Base-by-base conservation (phyloP, 2,888 invertebrate species). In the Sesamia inferens region DNA sequence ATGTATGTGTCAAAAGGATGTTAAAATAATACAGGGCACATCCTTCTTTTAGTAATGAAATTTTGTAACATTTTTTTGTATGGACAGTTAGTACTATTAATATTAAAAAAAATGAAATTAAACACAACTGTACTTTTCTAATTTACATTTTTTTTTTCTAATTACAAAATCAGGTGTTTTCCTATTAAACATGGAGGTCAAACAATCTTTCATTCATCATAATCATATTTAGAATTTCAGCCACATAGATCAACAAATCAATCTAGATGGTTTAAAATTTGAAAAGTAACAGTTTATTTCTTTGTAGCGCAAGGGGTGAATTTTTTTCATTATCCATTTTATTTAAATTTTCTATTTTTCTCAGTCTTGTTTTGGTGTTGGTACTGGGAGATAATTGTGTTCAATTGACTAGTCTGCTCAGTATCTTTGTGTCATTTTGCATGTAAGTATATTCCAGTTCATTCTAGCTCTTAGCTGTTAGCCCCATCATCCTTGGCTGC, bases 261-360 rank as follows among this genome's bases (percentile, higher is more conserved):
- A 93, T 94, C 94, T 85, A 93, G 94, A 87, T 89, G 94, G 95
- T 76, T 81, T 13, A 68, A 44, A 76, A 65, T 69, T 77, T 67
- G 13, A 78, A 81, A 76, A 71, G 58, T 55, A 84, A 84, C 88
- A 94, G 90, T 94, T 95, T 94, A 87, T 93, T 94, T 94, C 87
- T 94, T 94, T 93, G 88, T 75, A 79, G 88, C 71, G 85, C 16
- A 14, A 51, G 79, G 76, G 72, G 76, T 81, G 74, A 73, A 88
- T 90, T 92, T 94, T 82, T 89, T 94, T 93, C 86, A 88, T 90
- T 87, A 80, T 88, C 85, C 68, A 79, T 62, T 85, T 90, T 88
- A 83, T 85, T 86, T 87, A 55, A 83, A 72, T 87, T 88, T 85
- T 82, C 76, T 81, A 81, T 85, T 85, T 79, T 87, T 81, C 78